Evolutionary conservation across 2,888 invertebrate species (phyloP).

Genomic region (Druceiella hillmani): DNA sequence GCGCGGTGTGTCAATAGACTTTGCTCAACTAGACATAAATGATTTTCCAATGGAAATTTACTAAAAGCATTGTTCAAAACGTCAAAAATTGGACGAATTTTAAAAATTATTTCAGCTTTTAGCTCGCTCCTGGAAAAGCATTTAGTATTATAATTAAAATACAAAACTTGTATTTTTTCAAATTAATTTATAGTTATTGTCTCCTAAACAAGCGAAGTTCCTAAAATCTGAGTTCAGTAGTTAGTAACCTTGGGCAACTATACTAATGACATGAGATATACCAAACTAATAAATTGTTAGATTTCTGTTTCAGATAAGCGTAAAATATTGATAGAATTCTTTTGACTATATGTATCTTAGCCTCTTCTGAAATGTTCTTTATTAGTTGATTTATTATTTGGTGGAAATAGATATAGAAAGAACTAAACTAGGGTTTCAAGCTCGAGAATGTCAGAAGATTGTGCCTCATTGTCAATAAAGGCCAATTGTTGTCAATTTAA

Average conservation of each 20-base stretch:
- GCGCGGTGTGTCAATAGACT: slow-evolving; percentile 26
- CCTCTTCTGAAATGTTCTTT: no score
- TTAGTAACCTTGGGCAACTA: slow-evolving; percentile 22
- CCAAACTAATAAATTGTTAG: no score
- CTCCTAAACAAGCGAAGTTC: slow-evolving; percentile 19
- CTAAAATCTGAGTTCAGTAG: slow-evolving; percentile 17
- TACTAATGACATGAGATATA: slow-evolving; percentile 22
- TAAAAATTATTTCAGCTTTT: slow-evolving; percentile 14
- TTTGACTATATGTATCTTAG: no score
- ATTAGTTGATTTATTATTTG: no score
- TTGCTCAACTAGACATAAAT: slow-evolving; percentile 27
- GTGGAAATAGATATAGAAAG: no score
- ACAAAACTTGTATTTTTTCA: slow-evolving; percentile 22
- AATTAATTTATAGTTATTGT: slow-evolving; percentile 23
- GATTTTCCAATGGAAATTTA: slow-evolving; percentile 20
- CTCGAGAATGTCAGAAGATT: no score
- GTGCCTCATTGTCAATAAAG: no score
- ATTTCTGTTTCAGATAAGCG: no score
- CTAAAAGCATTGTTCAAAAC: no score
- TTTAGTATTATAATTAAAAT: slow-evolving; percentile 20
- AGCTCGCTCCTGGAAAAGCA: not conserved
- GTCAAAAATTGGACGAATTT: slow-evolving; percentile 23
- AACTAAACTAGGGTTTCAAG: no score
- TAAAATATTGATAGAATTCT: no score
- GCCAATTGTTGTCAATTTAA: no score